Conservation (phyloP, 2,797 vertebrate species). For the Fringilla coelebs region DNA sequence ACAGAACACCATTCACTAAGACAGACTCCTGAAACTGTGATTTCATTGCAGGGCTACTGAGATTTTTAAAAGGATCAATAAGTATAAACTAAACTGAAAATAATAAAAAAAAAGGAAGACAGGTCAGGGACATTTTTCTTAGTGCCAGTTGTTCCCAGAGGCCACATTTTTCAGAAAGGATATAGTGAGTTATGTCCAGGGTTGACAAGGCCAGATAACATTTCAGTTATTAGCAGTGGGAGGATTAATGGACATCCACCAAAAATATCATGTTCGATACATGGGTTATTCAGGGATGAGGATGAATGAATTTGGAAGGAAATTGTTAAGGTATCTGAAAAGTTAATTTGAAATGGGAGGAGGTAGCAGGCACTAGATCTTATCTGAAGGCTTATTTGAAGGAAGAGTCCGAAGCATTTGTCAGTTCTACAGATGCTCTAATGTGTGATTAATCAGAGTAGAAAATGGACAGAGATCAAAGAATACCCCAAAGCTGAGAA, state of each 20-base stretch:
- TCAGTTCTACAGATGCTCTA: not conserved
- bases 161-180: slow-evolving; percentile 16
- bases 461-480: not conserved
- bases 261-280: slow-evolving; percentile 33
- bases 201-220: not conserved
- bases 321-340: slow-evolving; percentile 37
- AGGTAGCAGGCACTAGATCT: slow-evolving; percentile 7
- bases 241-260: slow-evolving; percentile 27
- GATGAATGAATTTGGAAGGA: slow-evolving; percentile 6
- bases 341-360: slow-evolving; percentile 33
- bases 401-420: not conserved
- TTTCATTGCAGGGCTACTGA: not conserved
- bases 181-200: slow-evolving; percentile 6
- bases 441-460: not conserved
- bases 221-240: not conserved
- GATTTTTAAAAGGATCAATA: not conserved
- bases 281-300: not conserved
- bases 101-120: not conserved
- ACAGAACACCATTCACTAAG: not conserved
- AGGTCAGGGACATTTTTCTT: slow-evolving; percentile 13
- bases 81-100: not conserved
- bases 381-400: slow-evolving; percentile 32
- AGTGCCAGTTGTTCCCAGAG: not conserved
- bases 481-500: not conserved
- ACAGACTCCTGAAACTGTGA: not conserved